These are phyloP conservation scores for Helobdella robusta DNA, from an alignment of 2,888 invertebrate species.

Conservation along the genomic window DNA sequence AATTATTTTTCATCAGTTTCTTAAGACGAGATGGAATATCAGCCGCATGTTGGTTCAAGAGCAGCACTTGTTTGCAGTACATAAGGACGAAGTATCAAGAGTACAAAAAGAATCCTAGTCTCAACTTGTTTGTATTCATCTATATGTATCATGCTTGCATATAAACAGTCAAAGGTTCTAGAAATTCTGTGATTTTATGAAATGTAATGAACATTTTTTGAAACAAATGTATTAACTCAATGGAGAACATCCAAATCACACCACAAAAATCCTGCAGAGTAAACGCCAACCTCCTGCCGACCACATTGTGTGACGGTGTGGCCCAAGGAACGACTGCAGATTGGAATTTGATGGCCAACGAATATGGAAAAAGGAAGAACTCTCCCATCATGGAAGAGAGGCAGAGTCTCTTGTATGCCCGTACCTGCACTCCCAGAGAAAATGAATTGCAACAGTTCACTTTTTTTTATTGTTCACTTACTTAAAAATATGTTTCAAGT, in stretches of 20 bases:
- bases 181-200: too few species aligned
- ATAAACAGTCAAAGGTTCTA: too few species aligned
- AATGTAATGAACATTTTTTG: too few species aligned
- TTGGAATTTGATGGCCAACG: neutral
- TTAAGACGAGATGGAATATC: slow-evolving; percentile 18
- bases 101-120: neutral
- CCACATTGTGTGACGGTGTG: slow-evolving; percentile 19
- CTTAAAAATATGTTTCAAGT: too few species aligned
- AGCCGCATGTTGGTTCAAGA: slow-evolving; percentile 5
- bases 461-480: too few species aligned
- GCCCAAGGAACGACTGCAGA: neutral
- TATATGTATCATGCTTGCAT: too few species aligned
- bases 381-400: slow-evolving; percentile 9
- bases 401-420: neutral
- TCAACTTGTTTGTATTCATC: slow-evolving; percentile 16
- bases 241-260: too few species aligned
- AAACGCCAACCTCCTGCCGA: slow-evolving; percentile 22
- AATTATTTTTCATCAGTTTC: too few species aligned
- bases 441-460: too few species aligned
- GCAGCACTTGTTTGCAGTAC: neutral
- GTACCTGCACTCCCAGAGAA: slow-evolving; percentile 12
- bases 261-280: too few species aligned
- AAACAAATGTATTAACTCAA: too few species aligned
- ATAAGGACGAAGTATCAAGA: neutral
- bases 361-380: slow-evolving; percentile 9